These are phyloP conservation scores for Tarsius wallacei DNA, from an alignment of 2,797 vertebrate genomes.

Conservation along the genomic window DNA sequence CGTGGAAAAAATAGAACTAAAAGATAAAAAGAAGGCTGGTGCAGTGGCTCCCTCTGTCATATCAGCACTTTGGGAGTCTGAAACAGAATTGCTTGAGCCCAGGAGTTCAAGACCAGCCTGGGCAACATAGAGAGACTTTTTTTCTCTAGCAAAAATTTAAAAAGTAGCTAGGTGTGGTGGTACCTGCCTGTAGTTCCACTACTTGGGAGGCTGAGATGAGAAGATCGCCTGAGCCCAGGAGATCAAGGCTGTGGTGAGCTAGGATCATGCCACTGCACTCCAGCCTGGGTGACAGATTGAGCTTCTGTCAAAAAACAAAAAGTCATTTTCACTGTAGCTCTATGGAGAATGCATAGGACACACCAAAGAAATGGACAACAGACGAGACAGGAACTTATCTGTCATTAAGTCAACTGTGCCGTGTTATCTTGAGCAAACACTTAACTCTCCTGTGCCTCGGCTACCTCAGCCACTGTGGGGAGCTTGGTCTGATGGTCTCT, in stretches of 20 bases:
- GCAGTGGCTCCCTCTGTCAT: neutral
- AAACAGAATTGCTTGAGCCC: neutral
- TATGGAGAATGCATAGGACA: neutral
- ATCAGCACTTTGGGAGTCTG: neutral
- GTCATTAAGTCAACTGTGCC: neutral
- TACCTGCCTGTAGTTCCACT: neutral
- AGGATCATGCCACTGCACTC: neutral
- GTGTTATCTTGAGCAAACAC: neutral
- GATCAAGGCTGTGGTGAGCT: neutral
- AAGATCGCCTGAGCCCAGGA: neutral
- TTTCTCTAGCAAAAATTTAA: too few relatives aligned
- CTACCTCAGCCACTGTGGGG: neutral
- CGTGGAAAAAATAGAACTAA: neutral
- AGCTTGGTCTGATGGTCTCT: neutral
- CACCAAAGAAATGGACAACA: neutral
- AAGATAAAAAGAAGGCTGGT: neutral
- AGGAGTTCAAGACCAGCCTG: neutral
- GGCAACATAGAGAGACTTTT: neutral
- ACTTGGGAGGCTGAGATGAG: neutral
- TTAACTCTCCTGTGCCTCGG: neutral
- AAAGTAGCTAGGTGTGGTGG: neutral
- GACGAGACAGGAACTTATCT: neutral
- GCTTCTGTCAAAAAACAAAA: neutral
- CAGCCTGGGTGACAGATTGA: neutral
- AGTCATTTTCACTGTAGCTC: neutral